Conservation (phyloP, 2,113 vertebrate species). For the Zingel zingel region DNA sequence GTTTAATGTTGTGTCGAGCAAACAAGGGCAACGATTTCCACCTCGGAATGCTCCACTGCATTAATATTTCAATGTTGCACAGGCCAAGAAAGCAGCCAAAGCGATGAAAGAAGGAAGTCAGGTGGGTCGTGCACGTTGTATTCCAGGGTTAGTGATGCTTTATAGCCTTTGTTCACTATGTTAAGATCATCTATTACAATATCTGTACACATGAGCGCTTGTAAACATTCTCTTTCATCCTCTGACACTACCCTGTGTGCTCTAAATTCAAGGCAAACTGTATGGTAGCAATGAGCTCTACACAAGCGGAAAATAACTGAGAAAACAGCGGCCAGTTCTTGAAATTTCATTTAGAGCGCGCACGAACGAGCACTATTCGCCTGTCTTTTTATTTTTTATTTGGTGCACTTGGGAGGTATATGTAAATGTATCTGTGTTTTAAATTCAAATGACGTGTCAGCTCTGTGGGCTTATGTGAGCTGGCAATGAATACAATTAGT, state of each 20-base stretch:
- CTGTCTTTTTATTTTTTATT: neutral
- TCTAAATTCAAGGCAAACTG: neutral
- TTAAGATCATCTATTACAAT: slow-evolving; percentile 19
- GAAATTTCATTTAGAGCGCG: slow-evolving; percentile 23
- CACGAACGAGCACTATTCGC: neutral
- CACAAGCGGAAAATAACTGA: slow-evolving; percentile 11
- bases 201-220: slow-evolving; percentile 6
- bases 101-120: slow-evolving; percentile 5
- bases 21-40: slow-evolving; percentile 52
- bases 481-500: slow-evolving; percentile 79
- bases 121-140: neutral
- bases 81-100: slow-evolving; percentile 24
- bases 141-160: slow-evolving; percentile 5
- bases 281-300: neutral
- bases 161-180: slow-evolving; percentile 1
- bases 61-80: slow-evolving; percentile 31
- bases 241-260: neutral
- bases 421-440: slow-evolving; percentile 55
- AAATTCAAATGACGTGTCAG: slow-evolving; percentile 62
- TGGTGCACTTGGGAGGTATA: slow-evolving; percentile 37
- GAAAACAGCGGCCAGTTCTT: slow-evolving; percentile 27
- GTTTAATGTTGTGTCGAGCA: slow-evolving; percentile 55
- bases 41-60: slow-evolving; percentile 27
- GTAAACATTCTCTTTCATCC: slow-evolving; percentile 10
- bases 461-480: slow-evolving; percentile 51